Conservation (phyloP, 2,888 invertebrate genomes). For the Scelioninae gen. 1 region DNA sequence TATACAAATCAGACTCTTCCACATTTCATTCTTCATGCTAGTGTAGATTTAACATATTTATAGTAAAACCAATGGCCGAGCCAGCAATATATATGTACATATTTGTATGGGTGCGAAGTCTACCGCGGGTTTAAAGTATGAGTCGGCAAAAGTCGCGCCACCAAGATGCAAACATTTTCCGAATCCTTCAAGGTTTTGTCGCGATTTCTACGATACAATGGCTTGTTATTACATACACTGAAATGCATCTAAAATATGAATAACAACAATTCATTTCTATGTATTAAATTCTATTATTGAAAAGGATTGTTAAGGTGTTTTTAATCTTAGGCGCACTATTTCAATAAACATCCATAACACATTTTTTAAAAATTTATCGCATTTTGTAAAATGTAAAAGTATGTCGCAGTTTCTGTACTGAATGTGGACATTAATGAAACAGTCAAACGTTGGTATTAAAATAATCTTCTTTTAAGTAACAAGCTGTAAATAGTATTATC, state of each 20-base stretch:
- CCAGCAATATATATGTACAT: slow-evolving; percentile 23
- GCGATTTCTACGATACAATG: not conserved
- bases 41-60: slow-evolving; percentile 53
- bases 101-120: slow-evolving; percentile 28
- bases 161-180: slow-evolving; percentile 12
- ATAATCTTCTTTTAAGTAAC: slow-evolving; percentile 6
- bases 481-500: slow-evolving; percentile 27
- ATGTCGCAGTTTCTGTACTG: too few relatives aligned
- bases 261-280: not conserved
- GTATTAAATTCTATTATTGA: not conserved
- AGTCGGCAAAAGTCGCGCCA: slow-evolving; percentile 11
- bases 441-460: slow-evolving; percentile 3
- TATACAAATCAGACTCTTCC: slow-evolving; percentile 37
- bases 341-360: too few relatives aligned
- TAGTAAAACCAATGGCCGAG: slow-evolving; percentile 39
- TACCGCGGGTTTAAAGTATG: slow-evolving; percentile 26
- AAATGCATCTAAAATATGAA: not conserved
- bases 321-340: too few relatives aligned
- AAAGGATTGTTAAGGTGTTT: too few relatives aligned
- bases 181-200: slow-evolving; percentile 5
- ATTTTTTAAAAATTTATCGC: too few relatives aligned
- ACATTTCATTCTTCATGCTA: slow-evolving; percentile 45
- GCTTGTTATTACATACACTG: not conserved
- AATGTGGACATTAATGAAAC: slow-evolving; percentile 25
- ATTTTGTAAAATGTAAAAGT: too few relatives aligned